Conservation (phyloP, 2,888 invertebrate genomes). For the Rhabditoides inermis region DNA sequence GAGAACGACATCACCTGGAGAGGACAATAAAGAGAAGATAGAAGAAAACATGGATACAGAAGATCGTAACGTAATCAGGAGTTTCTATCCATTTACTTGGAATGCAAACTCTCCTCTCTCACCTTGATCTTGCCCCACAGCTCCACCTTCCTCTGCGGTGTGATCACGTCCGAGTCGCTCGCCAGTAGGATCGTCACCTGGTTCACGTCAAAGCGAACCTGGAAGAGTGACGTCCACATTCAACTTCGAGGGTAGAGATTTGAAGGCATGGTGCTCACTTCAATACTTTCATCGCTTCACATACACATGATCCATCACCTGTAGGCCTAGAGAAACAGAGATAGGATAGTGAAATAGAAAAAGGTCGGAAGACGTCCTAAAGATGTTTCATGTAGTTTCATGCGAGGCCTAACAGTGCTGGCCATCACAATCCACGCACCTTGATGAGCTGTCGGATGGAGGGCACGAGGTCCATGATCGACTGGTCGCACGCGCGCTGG, state of each 20-base stretch:
- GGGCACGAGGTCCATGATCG: conserved; percentile 28
- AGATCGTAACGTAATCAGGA: neutral
- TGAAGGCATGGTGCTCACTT: neutral
- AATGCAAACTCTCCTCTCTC: neutral
- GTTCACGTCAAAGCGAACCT: conserved; percentile 28
- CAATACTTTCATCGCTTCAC: too few relatives aligned
- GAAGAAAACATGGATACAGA: neutral
- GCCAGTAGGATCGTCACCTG: conserved; percentile 17
- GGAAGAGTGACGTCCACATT: conserved; percentile 1
- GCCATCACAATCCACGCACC: too few relatives aligned
- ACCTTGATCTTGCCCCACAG: conserved; percentile 31
- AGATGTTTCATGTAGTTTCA: too few relatives aligned
- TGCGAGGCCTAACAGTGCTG: too few relatives aligned
- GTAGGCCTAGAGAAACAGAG: too few relatives aligned
- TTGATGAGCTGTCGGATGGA: conserved; percentile 19
- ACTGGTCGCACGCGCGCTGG: conserved; percentile 36
- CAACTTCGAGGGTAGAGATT: neutral
- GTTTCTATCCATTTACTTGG: neutral
- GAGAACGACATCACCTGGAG: conserved; percentile 16
- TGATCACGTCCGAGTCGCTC: conserved; percentile 12
- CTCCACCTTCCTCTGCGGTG: conserved; percentile 18
- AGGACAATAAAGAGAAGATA: neutral
- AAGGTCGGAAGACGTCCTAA: too few relatives aligned
- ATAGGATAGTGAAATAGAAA: too few relatives aligned
- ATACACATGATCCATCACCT: too few relatives aligned